phyloP scores from a whole-genome alignment of 2,888 invertebrate genomes.

The Saturnia pavonia region DNA sequence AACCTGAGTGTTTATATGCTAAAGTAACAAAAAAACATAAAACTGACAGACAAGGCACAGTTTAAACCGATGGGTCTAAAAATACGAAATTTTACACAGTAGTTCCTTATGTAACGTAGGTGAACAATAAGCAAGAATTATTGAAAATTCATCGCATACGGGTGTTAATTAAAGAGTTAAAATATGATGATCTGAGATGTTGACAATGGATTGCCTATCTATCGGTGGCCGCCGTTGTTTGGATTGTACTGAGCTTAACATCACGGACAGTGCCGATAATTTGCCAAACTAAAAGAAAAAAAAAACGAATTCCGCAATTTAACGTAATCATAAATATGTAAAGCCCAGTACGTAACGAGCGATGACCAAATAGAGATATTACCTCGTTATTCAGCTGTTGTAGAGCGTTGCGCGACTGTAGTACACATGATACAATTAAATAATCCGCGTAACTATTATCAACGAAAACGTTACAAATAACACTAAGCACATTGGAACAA shows the following conservation, averaged over 20 bases:
- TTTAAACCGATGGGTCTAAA: not conserved
- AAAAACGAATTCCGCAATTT: not conserved
- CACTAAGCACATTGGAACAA: not conserved
- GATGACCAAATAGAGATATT: not conserved
- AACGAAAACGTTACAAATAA: not conserved
- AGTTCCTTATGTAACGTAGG: not conserved
- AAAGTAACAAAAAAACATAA: not conserved
- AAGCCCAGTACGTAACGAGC: not conserved
- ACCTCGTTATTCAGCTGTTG: not conserved
- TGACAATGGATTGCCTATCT: not conserved
- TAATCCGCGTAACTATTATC: not conserved
- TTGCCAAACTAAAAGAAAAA: too few relatives aligned
- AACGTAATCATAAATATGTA: not conserved
- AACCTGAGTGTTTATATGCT: not conserved
- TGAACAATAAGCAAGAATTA: not conserved
- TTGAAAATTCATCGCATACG: not conserved
- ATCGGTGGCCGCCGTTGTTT: too few relatives aligned
- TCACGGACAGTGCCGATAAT: too few relatives aligned
- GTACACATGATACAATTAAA: not conserved
- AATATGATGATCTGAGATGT: not conserved
- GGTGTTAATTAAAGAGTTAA: not conserved
- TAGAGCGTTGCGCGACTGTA: not conserved
- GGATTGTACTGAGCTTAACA: too few relatives aligned
- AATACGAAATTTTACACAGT: not conserved
- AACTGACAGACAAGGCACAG: not conserved